Evolutionary conservation across 2,113 vertebrate species (phyloP).

Genomic region (Coptodon rendalli): DNA sequence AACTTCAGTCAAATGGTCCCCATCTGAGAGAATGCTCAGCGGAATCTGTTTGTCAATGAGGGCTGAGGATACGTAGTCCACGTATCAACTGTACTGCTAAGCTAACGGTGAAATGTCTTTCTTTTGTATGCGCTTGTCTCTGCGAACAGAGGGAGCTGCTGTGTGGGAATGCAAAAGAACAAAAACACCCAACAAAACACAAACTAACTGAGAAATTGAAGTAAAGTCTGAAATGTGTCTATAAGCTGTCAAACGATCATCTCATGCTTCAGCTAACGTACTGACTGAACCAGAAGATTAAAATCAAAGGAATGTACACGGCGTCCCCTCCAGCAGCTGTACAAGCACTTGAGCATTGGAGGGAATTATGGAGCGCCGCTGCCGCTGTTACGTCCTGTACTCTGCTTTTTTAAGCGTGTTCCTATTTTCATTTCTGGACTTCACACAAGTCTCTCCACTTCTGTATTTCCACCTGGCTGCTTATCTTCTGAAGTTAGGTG

Average conservation of each 20-base stretch:
- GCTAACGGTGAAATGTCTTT: neutral
- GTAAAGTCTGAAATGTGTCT: neutral
- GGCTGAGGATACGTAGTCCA: neutral
- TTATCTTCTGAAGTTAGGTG: neutral
- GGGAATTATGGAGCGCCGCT: slow-evolving; percentile 5
- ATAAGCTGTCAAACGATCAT: neutral
- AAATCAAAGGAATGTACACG: slow-evolving; percentile 48
- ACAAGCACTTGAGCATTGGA: neutral
- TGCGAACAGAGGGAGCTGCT: neutral
- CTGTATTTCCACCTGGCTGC: neutral
- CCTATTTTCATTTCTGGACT: neutral
- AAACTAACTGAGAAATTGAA: neutral
- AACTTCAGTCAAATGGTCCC: neutral
- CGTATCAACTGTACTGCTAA: neutral
- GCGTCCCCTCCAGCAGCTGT: neutral
- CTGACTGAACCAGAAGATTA: neutral
- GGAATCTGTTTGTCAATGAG: neutral
- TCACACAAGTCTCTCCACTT: neutral
- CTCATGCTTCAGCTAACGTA: slow-evolving; percentile 17
- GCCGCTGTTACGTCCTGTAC: neutral
- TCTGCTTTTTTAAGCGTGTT: neutral
- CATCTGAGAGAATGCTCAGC: neutral
- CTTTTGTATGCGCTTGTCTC: neutral
- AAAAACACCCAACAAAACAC: neutral
- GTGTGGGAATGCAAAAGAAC: slow-evolving; percentile 4